Evolutionary conservation across 2,888 invertebrate genomes (phyloP), one percentile per base, ranked within the genome.

Genomic region (Prosopocoilus inquinatus): DNA sequence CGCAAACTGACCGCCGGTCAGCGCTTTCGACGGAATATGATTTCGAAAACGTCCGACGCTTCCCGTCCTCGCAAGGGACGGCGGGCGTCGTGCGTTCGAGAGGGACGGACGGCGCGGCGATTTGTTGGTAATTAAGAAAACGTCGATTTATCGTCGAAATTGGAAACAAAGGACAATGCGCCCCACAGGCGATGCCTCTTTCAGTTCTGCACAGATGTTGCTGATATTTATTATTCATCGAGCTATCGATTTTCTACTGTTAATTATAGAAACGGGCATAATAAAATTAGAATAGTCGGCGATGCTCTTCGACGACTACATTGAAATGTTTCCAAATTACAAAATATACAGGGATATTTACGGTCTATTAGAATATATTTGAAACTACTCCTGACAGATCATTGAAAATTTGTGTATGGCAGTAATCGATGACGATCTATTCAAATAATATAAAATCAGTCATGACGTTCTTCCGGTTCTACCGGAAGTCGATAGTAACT

Each of bases 1-100:
- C 65, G 61, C 64, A 61, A 67, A 70, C 68, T 75, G 75, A 73
- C 75, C 75, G 68, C 64, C 68, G 75, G 73, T 73, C 76, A 74
- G 63, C 59, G 57, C 20, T 5, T 62, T 55, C 49, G 62, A 59
- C 9, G 41, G 41, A 47, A 47, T 47, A 47, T 47, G 47, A 47
- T 47, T 47, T 35, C 47, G 47, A 35, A 15, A 47, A 33, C 33
- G 34, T 32, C 47, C 47, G 13, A 35, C 32, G 33, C 33, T 34
- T 12, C 33, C 47, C 16, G 9, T 47, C 47, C 34, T 47, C 32
- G n/a, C 20, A 38, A n/a, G 32, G n/a, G 11, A 13, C 39, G 41
- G 15, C 20, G 28, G 9, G 9, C 28, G 9, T 35, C 20, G 38
- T 20, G 39, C n/a, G 38, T 38, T 13, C 38, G 32, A 41, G 12